phyloP scores from a whole-genome alignment of 2,888 invertebrate genomes.

The Mesorhabditis sp. region DNA sequence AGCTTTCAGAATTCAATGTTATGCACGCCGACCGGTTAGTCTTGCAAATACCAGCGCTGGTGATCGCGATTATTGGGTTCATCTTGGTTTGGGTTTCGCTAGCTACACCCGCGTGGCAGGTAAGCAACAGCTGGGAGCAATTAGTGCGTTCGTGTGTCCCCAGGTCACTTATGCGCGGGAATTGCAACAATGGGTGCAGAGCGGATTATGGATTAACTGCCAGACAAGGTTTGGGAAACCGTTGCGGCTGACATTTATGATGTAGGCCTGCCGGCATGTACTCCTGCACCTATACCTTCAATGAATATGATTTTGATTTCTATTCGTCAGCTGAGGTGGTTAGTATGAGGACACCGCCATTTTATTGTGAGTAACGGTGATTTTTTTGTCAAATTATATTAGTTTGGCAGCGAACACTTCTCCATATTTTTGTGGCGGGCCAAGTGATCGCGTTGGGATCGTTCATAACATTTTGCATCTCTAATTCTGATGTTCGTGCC shows the following conservation, averaged over 20 bases:
- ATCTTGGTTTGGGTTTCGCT: constrained; percentile 41
- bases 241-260: constrained; percentile 6
- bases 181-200: constrained; percentile 53
- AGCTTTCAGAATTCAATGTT: neutral
- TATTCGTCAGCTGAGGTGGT: constrained; percentile 49
- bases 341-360: constrained; percentile 50
- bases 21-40: neutral
- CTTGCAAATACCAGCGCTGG: constrained; percentile 38
- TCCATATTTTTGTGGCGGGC: constrained; percentile 44
- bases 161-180: constrained; percentile 47
- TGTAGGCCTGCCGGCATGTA: constrained; percentile 52
- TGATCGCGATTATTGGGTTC: constrained; percentile 42
- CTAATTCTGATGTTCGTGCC: constrained; percentile 18
- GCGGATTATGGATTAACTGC: constrained; percentile 53
- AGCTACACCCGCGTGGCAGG: constrained; percentile 47
- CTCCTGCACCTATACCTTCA: constrained; percentile 55
- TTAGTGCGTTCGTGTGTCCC: neutral
- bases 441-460: constrained; percentile 46
- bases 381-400: constrained; percentile 16
- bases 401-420: constrained; percentile 54
- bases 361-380: constrained; percentile 39
- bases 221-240: constrained; percentile 39
- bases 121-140: constrained; percentile 3
- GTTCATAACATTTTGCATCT: constrained; percentile 46
- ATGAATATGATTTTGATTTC: constrained; percentile 48